Evolutionary conservation across 2,888 invertebrate species (phyloP), one percentile per base, ranked within the genome.

Genomic region (Epirrita christyi): DNA sequence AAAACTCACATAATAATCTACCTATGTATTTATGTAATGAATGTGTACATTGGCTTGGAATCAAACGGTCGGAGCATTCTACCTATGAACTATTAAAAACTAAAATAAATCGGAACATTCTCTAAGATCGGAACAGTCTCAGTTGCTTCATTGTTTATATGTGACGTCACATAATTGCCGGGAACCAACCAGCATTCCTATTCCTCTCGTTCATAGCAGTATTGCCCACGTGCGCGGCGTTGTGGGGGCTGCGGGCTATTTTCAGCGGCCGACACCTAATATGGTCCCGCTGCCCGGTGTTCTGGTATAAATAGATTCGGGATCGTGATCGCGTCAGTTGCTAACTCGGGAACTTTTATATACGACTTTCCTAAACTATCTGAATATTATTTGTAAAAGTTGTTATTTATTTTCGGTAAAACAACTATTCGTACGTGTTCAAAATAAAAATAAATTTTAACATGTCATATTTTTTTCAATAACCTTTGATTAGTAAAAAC

Each of bases 221-320:
- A 44, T 34, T 37, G 34, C 55, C 47, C 44, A 47, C 55, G 47
- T 46, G 36, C 51, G 59, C 52, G 64, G 70, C 80, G 78, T 74
- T 76, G 72, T 71, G 76, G 80, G 83, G 82, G 80, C 79, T 74
- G 76, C 72, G 76, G 68, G 77, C 70, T 92, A 92, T 92, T 92
- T 88, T 85, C 81, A 76, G 81, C 76, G 66, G 71, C 70, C 82
- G 87, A 69, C 83, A 80, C 92, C 92, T 85, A 91, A 92, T 92
- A 92, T 89, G 92, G 92, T 82, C 83, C 75, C 88, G 86, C 56
- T 83, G 91, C 86, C 86, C 82, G 81, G 84, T 78, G 79, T 82
- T 81, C 75, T 78, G 21, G 75, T 85, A 86, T 83, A 87, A 87
- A 88, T 89, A 91, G 86, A 83, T 68, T 68, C 70, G 71, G 74